These are phyloP conservation scores for Manis javanica DNA, from an alignment of 2,797 vertebrate genomes.

Conservation along the genomic window DNA sequence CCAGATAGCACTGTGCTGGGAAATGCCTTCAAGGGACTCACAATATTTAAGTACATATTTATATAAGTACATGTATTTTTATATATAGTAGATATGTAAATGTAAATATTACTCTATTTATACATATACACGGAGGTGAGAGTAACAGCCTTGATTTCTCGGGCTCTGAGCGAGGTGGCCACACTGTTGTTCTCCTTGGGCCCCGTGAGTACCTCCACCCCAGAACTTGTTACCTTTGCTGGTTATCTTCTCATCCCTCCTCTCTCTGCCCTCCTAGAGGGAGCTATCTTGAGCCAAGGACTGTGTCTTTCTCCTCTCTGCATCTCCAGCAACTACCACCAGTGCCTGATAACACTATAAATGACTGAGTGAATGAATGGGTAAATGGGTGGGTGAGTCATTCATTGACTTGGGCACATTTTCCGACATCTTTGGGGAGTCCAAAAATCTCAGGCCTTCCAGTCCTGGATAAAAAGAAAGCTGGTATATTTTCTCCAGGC, in stretches of 20 bases:
- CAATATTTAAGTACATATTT: not conserved
- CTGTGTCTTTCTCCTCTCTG: not conserved
- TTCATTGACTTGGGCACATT: too few relatives aligned
- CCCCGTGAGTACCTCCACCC: fast-evolving
- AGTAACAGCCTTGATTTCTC: not conserved
- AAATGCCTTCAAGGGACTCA: not conserved
- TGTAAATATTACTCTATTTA: too few relatives aligned
- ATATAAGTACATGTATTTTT: not conserved
- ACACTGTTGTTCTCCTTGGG: fast-evolving
- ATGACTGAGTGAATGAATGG: not conserved
- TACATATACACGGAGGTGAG: fast-evolving
- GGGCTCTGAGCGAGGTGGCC: too few relatives aligned
- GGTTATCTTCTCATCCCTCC: fast-evolving
- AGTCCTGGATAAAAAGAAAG: not conserved
- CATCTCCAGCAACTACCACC: not conserved
- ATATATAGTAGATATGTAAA: not conserved
- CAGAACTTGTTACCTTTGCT: fast-evolving
- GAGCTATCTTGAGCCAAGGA: not conserved
- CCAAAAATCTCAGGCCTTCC: not conserved
- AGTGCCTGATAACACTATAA: fast-evolving
- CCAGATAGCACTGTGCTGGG: too few relatives aligned
- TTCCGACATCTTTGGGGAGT: not conserved
- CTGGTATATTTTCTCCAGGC: not conserved
- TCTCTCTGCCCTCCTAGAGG: too few relatives aligned
- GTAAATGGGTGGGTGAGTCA: not conserved